Conservation (phyloP, 2,797 vertebrate species). For the Manis crassicaudata region DNA sequence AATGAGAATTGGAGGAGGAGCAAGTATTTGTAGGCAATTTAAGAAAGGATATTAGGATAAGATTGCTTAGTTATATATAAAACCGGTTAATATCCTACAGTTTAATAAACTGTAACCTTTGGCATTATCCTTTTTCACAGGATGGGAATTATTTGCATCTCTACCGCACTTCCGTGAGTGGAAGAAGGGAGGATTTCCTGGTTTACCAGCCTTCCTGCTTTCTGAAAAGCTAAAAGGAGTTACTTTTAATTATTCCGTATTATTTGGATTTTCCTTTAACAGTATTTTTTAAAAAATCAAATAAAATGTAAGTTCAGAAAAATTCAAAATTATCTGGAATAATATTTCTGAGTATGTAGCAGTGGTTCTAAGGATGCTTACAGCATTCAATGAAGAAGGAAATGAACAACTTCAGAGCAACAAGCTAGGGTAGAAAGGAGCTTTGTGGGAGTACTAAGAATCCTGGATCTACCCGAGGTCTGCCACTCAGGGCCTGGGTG, state of each 20-base stretch:
- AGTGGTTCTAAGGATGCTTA: neutral
- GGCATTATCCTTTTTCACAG: neutral
- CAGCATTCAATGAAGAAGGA: neutral
- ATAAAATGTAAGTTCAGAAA: neutral
- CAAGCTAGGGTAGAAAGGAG: neutral
- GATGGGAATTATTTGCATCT: constrained; percentile 8
- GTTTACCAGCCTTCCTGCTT: neutral
- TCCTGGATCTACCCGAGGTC: neutral
- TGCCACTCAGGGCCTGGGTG: neutral
- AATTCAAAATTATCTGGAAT: neutral
- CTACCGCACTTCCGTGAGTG: neutral
- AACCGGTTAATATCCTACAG: neutral
- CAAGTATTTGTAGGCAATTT: neutral
- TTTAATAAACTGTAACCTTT: neutral
- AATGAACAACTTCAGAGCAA: neutral
- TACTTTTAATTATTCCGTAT: neutral
- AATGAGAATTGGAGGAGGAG: neutral
- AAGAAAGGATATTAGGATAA: neutral
- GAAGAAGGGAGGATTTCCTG: neutral
- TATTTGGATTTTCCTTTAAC: neutral
- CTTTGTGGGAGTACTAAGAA: neutral
- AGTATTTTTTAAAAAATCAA: constrained; percentile 1
- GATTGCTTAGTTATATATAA: neutral
- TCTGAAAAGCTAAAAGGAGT: neutral
- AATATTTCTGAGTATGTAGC: neutral